Percentiles rank a stretch among this genome's conserved stretches.
Evolutionary conservation across 2,888 invertebrate species (phyloP).

Genomic region (Tuta absoluta): DNA sequence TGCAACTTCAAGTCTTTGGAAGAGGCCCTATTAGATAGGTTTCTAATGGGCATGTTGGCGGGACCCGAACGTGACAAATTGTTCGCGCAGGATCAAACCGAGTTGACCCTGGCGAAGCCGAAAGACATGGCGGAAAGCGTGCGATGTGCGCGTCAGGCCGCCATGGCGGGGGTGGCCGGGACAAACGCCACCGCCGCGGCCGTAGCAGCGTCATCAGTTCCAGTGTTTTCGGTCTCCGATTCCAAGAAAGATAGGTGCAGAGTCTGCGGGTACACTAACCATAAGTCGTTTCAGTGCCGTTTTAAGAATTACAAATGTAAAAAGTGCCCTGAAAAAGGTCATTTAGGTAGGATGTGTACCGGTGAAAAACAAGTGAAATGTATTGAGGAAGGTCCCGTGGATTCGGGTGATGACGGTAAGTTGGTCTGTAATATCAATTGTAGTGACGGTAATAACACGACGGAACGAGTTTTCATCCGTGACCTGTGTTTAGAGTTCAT

Average conservation of each 20-base stretch:
- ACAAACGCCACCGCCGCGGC: slow-evolving; percentile 10
- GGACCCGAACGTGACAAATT: slow-evolving; percentile 38
- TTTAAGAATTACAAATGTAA: slow-evolving; percentile 32
- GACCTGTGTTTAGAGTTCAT: slow-evolving; percentile 32
- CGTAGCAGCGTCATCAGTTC: background rate
- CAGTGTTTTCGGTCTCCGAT: background rate
- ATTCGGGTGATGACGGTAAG: slow-evolving; percentile 36
- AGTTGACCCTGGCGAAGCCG: slow-evolving; percentile 35
- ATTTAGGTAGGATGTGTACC: slow-evolving; percentile 33
- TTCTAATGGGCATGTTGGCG: slow-evolving; percentile 38
- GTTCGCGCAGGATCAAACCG: slow-evolving; percentile 34
- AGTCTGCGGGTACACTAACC: slow-evolving; percentile 31
- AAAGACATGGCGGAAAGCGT: slow-evolving; percentile 36
- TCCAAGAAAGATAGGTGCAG: background rate
- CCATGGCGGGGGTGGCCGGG: slow-evolving; percentile 24
- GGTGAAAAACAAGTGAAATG: slow-evolving; percentile 25
- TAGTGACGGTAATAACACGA: slow-evolving; percentile 30
- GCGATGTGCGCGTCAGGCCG: slow-evolving; percentile 30
- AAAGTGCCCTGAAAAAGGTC: slow-evolving; percentile 33
- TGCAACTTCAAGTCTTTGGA: slow-evolving; percentile 33
- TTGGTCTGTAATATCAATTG: slow-evolving; percentile 33
- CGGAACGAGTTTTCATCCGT: slow-evolving; percentile 28
- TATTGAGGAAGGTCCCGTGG: slow-evolving; percentile 30
- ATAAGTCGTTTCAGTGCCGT: slow-evolving; percentile 28
- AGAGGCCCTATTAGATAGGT: slow-evolving; percentile 36